Percentiles rank a stretch among this genome's conserved stretches.
These are phyloP conservation scores for Aldrovandia affinis DNA, from an alignment of 2,797 vertebrate species.

Conservation along the genomic window DNA sequence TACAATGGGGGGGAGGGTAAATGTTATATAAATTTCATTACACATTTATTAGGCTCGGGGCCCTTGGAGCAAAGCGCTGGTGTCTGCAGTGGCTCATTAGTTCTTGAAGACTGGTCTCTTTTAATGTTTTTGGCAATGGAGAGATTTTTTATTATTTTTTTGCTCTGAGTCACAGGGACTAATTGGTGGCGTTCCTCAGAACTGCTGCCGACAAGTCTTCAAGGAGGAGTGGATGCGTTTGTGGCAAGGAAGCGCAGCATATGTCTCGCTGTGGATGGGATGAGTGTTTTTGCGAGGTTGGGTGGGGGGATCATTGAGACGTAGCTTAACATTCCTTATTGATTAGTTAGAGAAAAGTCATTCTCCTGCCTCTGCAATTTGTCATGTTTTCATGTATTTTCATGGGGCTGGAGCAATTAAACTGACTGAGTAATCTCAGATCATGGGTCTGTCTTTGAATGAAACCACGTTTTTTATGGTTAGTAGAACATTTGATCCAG, in stretches of 20 bases:
- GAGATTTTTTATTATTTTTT: constrained; percentile 1
- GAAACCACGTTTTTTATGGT: not conserved
- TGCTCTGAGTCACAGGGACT: not conserved
- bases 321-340: not conserved
- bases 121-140: constrained; percentile 17
- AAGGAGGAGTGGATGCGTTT: not conserved
- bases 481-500: not conserved
- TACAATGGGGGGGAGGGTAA: not conserved
- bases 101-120: constrained; percentile 1
- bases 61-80: constrained; percentile 11
- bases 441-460: not conserved
- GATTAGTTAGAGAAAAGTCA: constrained; percentile 6
- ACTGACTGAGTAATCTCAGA: not conserved
- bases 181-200: constrained; percentile 2
- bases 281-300: not conserved
- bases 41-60: constrained; percentile 18
- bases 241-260: not conserved
- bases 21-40: constrained; percentile 22
- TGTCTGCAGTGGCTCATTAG: constrained; percentile 9
- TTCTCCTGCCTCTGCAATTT: not conserved
- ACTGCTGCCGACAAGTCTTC: not conserved
- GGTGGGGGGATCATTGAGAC: not conserved
- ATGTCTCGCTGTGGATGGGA: not conserved
- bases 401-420: not conserved
- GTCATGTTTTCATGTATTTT: constrained; percentile 6